Percentiles rank a stretch among this genome's conserved stretches.
These are phyloP conservation scores for Parauchenoglanis ngamensis DNA, from an alignment of 2,797 vertebrate species.

Conservation along the genomic window DNA sequence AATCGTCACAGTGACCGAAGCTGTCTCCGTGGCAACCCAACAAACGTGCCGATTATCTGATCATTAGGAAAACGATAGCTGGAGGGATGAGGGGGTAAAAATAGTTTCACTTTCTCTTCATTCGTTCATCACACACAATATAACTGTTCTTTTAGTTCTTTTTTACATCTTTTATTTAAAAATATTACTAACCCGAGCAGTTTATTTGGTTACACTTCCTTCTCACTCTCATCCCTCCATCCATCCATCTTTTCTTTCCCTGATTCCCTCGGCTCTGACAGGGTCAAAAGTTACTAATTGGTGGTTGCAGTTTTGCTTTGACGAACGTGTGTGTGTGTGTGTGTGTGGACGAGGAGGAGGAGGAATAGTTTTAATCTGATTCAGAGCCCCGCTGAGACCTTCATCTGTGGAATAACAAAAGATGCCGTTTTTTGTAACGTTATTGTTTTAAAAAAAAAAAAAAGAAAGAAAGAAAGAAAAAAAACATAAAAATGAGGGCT, in stretches of 20 bases:
- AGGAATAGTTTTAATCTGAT: conserved; percentile 68
- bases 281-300: not conserved
- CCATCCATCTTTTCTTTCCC: not conserved
- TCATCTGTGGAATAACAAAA: conserved; percentile 72
- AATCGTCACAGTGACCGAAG: not conserved
- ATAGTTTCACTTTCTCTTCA: conserved; percentile 2
- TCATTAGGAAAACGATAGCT: not conserved
- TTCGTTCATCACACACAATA: not conserved
- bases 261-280: not conserved
- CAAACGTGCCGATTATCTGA: not conserved
- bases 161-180: not conserved
- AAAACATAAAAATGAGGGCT: conserved; percentile 5
- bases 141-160: not conserved
- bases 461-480: not conserved
- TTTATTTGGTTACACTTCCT: not conserved
- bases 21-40: conserved; percentile 4
- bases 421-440: conserved; percentile 73
- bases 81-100: not conserved
- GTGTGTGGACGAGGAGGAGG: conserved; percentile 49
- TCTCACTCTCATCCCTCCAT: not conserved
- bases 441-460: conserved; percentile 31
- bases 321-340: not conserved
- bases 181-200: not conserved
- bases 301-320: not conserved
- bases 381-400: conserved; percentile 74